Conservation (phyloP, 2,113 vertebrate genomes). For the Holacanthus passer region DNA sequence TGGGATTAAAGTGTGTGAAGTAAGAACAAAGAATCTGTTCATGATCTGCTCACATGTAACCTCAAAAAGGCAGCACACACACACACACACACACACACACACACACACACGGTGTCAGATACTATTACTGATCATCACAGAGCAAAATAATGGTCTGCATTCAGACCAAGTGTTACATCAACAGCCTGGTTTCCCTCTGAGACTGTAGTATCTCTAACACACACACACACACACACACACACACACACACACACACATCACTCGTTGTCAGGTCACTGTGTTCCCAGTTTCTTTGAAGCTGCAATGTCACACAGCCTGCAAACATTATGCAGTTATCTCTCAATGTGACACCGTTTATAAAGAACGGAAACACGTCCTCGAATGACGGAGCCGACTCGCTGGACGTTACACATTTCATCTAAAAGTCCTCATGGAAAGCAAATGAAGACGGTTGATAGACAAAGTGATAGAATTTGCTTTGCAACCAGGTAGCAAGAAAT, state of each 20-base stretch:
- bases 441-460: background rate
- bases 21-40: background rate
- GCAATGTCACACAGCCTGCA: background rate
- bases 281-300: background rate
- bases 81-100: background rate
- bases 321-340: background rate
- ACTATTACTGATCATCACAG: background rate
- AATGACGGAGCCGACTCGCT: background rate
- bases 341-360: background rate
- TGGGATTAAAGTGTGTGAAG: background rate
- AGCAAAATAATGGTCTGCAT: slow-evolving; percentile 8
- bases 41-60: background rate
- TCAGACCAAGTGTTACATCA: slow-evolving; percentile 12
- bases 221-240: background rate
- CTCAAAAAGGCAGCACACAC: background rate
- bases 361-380: background rate
- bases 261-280: slow-evolving; percentile 16
- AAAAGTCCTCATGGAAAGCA: background rate
- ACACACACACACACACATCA: background rate
- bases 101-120: background rate
- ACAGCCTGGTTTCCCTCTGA: background rate
- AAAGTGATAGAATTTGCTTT: background rate
- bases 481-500: background rate
- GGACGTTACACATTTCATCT: background rate
- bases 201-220: background rate